Conservation (phyloP, 1,140 invertebrate species). For the Bathynomus jamesi region DNA sequence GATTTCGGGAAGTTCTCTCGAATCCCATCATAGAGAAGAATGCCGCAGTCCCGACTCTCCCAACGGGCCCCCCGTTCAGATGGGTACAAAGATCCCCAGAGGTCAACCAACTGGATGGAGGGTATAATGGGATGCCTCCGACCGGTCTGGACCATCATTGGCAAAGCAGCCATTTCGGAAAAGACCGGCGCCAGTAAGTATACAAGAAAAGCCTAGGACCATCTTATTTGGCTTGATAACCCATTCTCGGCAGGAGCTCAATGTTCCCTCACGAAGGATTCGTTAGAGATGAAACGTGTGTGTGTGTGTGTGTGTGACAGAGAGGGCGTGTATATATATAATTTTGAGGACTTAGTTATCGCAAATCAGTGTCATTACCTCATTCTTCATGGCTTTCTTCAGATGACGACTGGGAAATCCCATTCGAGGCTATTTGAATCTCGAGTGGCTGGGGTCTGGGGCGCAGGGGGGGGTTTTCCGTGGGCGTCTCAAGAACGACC, state of each 20-base stretch:
- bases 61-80: neutral
- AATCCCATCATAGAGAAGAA: neutral
- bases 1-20: neutral
- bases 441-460: slow-evolving; percentile 88
- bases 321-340: no score
- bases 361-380: no score
- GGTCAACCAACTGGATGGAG: slow-evolving; percentile 44
- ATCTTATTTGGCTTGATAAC: no score
- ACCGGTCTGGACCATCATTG: slow-evolving; percentile 74
- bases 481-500: slow-evolving; percentile 70
- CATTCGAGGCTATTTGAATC: slow-evolving; percentile 83
- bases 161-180: slow-evolving; percentile 60
- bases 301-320: no score
- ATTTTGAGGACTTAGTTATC: no score
- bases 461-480: slow-evolving; percentile 94
- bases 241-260: no score
- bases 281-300: no score
- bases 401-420: slow-evolving; percentile 80
- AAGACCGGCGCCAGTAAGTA: slow-evolving; percentile 44
- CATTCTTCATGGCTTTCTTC: slow-evolving; percentile 9
- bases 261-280: no score
- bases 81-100: neutral
- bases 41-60: neutral
- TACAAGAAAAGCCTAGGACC: no score
- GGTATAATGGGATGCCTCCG: slow-evolving; percentile 76